Base-by-base conservation (phyloP, 2,888 invertebrate species). In the Pyralis farinalis region DNA sequence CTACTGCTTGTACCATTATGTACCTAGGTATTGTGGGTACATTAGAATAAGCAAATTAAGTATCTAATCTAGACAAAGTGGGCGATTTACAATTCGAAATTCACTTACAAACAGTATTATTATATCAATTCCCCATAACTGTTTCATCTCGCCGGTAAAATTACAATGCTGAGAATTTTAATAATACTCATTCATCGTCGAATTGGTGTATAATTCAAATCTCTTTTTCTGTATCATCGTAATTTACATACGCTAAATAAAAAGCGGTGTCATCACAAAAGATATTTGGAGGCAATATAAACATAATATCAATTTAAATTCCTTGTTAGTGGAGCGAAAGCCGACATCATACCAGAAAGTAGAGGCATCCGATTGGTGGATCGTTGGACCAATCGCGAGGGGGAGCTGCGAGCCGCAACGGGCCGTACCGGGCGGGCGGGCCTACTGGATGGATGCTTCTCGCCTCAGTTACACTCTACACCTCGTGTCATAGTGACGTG, bases 221-320 rank as follows among this genome's bases (percentile, higher is more conserved):
- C 77, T 81, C 77, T 82, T 83, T 79, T 77, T 85, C 80, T 82
- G 80, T 84, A 86, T 82, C 79, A 74, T 71, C 71, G 80, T 83
- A 86, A 86, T 87, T 87, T 87, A 87, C 86, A 87, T 87, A 86
- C 75, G 83, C 80, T 85, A 83, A 88, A 87, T 88, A 87, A 87
- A 87, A 87, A 85, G 88, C 86, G 87, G 88, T 88, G 87, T 87
- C 87, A 87, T 88, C 87, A 88, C 88, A 88, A 87, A 88, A 87
- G 81, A 87, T 84, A 83, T 88, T 87, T 87, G 87, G 86, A 85
- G 81, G 85, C 86, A 88, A 87, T 88, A 87, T 88, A 87, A 88
- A 87, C 87, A 88, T 87, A 87, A 87, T 87, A 88, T 86, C 88
- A 88, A 88, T 87, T 87, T 87, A 86, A 88, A 88, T 88, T 88